phyloP scores from a whole-genome alignment of 2,113 vertebrate genomes.

The Glaucomys volans region DNA sequence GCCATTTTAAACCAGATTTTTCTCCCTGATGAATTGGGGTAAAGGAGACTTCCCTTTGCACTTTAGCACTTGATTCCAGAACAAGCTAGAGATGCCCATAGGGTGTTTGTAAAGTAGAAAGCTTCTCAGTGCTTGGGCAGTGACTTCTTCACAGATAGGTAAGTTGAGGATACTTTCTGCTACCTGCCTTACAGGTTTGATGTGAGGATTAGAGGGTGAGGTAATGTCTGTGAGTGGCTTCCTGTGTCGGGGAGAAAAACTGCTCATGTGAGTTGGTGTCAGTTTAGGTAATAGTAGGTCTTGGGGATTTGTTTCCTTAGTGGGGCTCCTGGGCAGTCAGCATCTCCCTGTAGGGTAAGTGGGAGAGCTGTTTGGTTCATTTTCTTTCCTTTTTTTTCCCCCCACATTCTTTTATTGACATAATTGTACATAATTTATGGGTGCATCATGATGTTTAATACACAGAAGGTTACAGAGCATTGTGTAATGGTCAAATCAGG shows the following conservation, averaged over 20 bases:
- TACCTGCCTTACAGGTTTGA: constrained; percentile 35
- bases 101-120: neutral
- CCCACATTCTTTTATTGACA: too few relatives aligned
- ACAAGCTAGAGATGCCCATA: neutral
- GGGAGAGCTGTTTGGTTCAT: neutral
- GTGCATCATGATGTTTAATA: too few relatives aligned
- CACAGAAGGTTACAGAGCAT: too few relatives aligned
- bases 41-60: neutral
- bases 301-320: neutral
- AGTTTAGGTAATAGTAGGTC: neutral
- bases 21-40: neutral
- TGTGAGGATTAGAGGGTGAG: constrained; percentile 61
- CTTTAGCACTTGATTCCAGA: neutral
- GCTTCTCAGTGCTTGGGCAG: neutral
- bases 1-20: neutral
- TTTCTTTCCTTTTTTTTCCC: neutral
- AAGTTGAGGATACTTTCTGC: neutral
- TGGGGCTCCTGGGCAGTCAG: neutral
- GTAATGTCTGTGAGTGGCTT: constrained; percentile 43
- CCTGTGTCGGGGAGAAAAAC: neutral
- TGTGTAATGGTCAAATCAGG: too few relatives aligned
- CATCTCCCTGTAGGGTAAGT: neutral
- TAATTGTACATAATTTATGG: too few relatives aligned
- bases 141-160: neutral
- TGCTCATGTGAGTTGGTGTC: neutral